A percentile compares a stretch with the other conserved stretches of the same genome.
Evolutionary conservation across 2,888 invertebrate genomes (phyloP).

Genomic region (Polydesmus complanatus): DNA sequence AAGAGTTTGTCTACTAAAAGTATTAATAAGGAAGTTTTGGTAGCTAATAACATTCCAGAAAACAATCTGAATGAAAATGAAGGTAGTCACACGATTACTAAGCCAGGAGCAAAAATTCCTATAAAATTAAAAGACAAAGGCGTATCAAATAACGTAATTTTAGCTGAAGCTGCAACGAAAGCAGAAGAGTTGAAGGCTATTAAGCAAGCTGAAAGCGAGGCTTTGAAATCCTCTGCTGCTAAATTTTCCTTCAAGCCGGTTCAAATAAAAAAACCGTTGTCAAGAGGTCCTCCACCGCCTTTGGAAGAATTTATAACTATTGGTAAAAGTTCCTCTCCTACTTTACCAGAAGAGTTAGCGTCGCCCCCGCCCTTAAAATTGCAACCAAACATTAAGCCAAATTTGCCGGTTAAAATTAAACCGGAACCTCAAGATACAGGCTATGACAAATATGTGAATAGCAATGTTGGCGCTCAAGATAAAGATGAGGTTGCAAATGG

Average conservation of each 20-base stretch:
- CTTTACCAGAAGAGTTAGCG: background rate
- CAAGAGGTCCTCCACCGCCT: background rate
- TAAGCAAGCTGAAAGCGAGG: background rate
- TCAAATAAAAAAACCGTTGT: background rate
- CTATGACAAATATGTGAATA: background rate
- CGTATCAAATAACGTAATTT: background rate
- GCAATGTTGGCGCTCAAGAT: background rate
- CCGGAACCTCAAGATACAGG: background rate
- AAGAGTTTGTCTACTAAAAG: too few species aligned
- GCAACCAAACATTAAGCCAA: too few species aligned
- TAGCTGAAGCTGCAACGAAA: background rate
- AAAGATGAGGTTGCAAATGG: background rate
- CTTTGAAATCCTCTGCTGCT: background rate
- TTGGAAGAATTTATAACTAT: slow-evolving; percentile 2
- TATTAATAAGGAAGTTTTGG: background rate
- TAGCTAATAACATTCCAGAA: background rate
- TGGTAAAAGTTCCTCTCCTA: background rate
- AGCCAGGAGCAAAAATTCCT: background rate
- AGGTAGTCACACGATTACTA: background rate
- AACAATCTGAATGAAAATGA: background rate
- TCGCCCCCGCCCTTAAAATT: background rate
- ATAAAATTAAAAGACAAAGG: background rate
- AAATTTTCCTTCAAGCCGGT: background rate
- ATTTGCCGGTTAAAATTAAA: background rate
- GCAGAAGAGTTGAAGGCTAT: background rate